Evolutionary conservation across 2,888 invertebrate species (phyloP).

Genomic region (Flabesymbios commensalis): DNA sequence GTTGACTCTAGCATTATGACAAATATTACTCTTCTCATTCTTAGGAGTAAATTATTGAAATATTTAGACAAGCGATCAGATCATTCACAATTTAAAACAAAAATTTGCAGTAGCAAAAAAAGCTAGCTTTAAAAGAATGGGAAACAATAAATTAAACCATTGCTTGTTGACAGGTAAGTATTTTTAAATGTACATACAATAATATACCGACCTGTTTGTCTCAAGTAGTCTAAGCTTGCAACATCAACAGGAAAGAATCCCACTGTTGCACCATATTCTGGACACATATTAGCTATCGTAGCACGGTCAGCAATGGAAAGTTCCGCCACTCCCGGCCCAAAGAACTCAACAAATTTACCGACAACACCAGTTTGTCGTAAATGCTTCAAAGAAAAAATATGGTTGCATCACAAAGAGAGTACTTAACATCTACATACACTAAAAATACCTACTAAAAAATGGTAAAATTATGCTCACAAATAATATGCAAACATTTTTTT

Average conservation of each 20-base stretch:
- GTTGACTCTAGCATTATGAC: no score
- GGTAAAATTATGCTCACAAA: no score
- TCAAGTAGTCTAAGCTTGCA: conserved; percentile 78
- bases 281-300: conserved; percentile 98
- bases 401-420: neutral
- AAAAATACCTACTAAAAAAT: neutral
- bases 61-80: no score
- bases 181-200: no score
- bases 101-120: no score
- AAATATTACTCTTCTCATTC: no score
- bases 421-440: neutral
- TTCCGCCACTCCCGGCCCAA: conserved; percentile 87
- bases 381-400: conserved; percentile 66
- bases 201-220: conserved; percentile 87
- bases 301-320: conserved; percentile 95
- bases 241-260: conserved; percentile 92
- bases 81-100: no score
- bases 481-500: no score
- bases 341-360: conserved; percentile 98
- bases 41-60: no score
- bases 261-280: conserved; percentile 95
- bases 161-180: no score
- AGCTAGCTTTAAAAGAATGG: no score
- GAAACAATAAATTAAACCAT: no score
- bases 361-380: conserved; percentile 93